Conservation (phyloP, 2,888 invertebrate species). For the Synergus laeviventris region DNA sequence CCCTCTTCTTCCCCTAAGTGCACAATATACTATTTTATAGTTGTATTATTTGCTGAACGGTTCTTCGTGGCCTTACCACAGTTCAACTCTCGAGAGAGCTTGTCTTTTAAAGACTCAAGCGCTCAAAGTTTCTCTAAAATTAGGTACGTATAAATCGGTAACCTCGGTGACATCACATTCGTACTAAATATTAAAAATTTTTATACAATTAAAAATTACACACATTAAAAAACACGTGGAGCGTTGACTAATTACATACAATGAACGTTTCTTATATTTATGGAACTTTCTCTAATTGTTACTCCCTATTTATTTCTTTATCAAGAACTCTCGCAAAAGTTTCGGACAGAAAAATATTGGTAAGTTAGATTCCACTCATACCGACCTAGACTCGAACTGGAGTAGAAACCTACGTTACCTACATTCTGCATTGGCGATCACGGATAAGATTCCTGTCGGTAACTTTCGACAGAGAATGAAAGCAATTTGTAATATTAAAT, state of each 20-base stretch:
- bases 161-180: constrained; percentile 75
- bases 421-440: no score
- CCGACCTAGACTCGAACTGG: no score
- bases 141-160: constrained; percentile 73
- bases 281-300: not conserved
- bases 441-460: no score
- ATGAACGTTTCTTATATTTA: constrained; percentile 11
- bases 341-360: no score
- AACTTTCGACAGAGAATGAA: no score
- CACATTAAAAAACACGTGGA: not conserved
- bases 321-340: no score
- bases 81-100: constrained; percentile 52
- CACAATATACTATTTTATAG: not conserved
- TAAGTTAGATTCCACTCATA: no score
- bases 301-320: not conserved
- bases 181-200: constrained; percentile 51
- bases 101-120: constrained; percentile 52
- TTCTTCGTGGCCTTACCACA: constrained; percentile 6
- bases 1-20: no score
- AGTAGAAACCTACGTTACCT: no score
- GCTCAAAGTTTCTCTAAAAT: constrained; percentile 45
- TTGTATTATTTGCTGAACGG: constrained; percentile 9
- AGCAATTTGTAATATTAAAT: no score
- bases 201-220: constrained; percentile 25
- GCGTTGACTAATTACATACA: constrained; percentile 20